These are phyloP conservation scores for Coranthus polyacanthus DNA, from an alignment of 2,797 vertebrate genomes.

Conservation along the genomic window DNA sequence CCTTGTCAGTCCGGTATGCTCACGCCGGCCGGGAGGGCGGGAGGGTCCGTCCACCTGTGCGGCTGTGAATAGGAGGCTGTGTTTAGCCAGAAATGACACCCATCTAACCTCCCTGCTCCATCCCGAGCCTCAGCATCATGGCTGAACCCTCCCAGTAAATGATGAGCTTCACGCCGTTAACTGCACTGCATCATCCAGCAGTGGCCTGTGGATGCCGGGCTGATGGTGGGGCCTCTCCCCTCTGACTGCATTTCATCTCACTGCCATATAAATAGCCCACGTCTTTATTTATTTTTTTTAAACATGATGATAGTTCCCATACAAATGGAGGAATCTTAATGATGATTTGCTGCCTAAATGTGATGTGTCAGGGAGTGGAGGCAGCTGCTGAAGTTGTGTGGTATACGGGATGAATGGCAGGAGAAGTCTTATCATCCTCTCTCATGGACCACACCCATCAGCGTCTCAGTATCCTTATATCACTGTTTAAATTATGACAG, in stretches of 20 bases:
- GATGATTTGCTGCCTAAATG: no score
- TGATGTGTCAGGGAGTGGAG: not conserved
- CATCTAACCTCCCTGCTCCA: not conserved
- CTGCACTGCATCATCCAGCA: constrained; percentile 48
- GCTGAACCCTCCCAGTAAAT: not conserved
- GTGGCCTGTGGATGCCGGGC: constrained; percentile 26
- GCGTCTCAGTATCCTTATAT: constrained; percentile 30
- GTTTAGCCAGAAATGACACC: constrained; percentile 12
- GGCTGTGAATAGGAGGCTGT: not conserved
- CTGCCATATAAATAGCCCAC: not conserved
- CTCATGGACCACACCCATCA: constrained; percentile 73
- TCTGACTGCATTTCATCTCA: constrained; percentile 5
- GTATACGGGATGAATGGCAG: constrained; percentile 13
- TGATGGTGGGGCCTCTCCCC: constrained; percentile 47
- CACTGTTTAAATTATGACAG: not conserved
- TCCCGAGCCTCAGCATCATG: not conserved
- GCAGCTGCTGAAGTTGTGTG: not conserved
- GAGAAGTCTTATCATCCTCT: constrained; percentile 15
- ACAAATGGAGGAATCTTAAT: not conserved
- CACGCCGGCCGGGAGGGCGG: constrained; percentile 20
- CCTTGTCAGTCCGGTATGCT: constrained; percentile 29
- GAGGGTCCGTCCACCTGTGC: constrained; percentile 57
- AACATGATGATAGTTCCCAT: no score
- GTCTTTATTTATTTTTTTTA: not conserved
- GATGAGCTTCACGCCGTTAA: not conserved